phyloP scores from a whole-genome alignment of 2,888 invertebrate genomes.

The Drosophila nigricruria region DNA sequence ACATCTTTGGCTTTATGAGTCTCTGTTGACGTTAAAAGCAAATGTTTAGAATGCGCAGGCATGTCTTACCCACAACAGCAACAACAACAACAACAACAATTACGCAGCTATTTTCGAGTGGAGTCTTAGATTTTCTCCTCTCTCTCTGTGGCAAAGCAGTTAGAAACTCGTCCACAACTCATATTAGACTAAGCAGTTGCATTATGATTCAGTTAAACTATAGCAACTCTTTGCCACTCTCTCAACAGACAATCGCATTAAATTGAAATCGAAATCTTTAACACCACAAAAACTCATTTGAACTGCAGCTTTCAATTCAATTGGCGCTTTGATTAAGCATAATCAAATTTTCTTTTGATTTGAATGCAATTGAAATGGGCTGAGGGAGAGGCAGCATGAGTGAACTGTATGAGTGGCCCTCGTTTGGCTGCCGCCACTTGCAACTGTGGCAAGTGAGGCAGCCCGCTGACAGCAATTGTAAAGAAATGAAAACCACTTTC shows the following conservation, averaged over 20 bases:
- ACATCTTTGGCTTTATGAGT: constrained; percentile 11
- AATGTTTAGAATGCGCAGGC: constrained; percentile 46
- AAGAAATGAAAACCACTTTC: constrained; percentile 85
- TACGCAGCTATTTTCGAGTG: constrained; percentile 49
- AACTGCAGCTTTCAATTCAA: neutral
- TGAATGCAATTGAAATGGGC: constrained; percentile 55
- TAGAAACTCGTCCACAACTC: neutral
- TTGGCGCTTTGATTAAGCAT: constrained; percentile 20
- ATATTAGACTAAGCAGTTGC: neutral
- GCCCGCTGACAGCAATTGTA: constrained; percentile 67
- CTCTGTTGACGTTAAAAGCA: constrained; percentile 19
- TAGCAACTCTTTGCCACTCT: neutral
- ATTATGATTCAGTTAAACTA: neutral
- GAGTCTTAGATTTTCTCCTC: constrained; percentile 22
- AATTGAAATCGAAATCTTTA: constrained; percentile 15
- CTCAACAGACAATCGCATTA: constrained; percentile 9
- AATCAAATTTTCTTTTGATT: constrained; percentile 34
- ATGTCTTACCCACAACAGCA: constrained; percentile 35
- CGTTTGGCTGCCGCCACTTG: constrained; percentile 31
- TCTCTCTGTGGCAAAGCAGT: constrained; percentile 6
- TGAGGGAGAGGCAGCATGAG: constrained; percentile 42
- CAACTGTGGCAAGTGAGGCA: constrained; percentile 60
- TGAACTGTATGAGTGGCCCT: constrained; percentile 19
- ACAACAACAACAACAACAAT: constrained; percentile 34
- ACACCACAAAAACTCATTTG: constrained; percentile 71